Percentiles rank a stretch among this genome's conserved stretches.
These are phyloP conservation scores for Ips typographus DNA, from an alignment of 1,140 invertebrate genomes.

Conservation along the genomic window DNA sequence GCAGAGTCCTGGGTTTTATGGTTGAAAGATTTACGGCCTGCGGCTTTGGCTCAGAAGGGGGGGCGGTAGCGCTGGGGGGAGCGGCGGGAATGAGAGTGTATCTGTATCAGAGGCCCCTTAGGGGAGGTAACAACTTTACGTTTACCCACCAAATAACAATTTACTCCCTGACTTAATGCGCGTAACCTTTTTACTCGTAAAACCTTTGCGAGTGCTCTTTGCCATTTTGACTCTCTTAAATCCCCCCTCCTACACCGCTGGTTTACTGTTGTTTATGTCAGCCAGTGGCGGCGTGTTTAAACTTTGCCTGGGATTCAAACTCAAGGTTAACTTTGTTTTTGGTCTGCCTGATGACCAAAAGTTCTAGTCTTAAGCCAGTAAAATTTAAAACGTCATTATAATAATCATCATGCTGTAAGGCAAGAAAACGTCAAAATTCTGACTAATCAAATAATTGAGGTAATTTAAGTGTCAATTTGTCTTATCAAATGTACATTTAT, in stretches of 20 bases:
- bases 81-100: too few species aligned
- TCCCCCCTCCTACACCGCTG: background rate
- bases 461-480: too few species aligned
- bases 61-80: background rate
- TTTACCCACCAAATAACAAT: conserved; percentile 21
- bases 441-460: too few species aligned
- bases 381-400: too few species aligned
- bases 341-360: too few species aligned
- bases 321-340: too few species aligned
- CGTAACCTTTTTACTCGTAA: conserved; percentile 17
- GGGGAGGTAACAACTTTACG: conserved; percentile 8
- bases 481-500: too few species aligned
- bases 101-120: background rate
- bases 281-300: background rate
- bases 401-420: too few species aligned
- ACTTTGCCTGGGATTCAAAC: too few species aligned
- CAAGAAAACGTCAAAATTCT: too few species aligned
- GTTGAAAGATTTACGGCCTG: background rate
- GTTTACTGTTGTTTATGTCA: background rate
- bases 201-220: conserved; percentile 14
- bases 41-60: background rate
- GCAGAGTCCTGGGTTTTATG: background rate
- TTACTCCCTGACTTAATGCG: conserved; percentile 7
- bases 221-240: conserved; percentile 15
- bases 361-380: too few species aligned